Evolutionary conservation across 2,797 vertebrate species (phyloP), one percentile per base, ranked within the genome.

Genomic region (Macropus fuliginosus): DNA sequence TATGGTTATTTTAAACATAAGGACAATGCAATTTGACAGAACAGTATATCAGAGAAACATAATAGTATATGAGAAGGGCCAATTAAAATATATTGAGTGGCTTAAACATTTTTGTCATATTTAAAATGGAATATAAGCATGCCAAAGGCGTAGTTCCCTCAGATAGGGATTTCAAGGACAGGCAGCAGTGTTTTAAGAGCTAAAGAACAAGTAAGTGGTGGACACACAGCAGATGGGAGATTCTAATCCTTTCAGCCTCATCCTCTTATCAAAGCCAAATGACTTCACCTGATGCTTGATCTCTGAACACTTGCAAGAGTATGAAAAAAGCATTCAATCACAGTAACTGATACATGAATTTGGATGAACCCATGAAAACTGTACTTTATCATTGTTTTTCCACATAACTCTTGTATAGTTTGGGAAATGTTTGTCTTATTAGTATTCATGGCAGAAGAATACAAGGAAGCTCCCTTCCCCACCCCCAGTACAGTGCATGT

Each of bases 11-110:
- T 18, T 24, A 95, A 97, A 95, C 34, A 91, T 9, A 81, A 74
- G 31, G 52, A 95, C 34, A 92, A 90, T 93, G 91, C 93, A 95
- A 96, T 92, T 90, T 92, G 56, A 92, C 12, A 92, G 55, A 94
- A 74, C 93, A 93, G 92, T 96, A 59, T 95, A 54, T 90, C 27
- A 46, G 52, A 95, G 91, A 95, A 89, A 93, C 55, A 74, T 92
- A 93, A 56, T 62, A 87, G 92, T 54, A 9, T 87, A 50, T 87
- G 74, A 24, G 10, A 10, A 87, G 74, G 74, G 74, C 40, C 74
- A 87, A 87, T 87, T 87, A 87, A 87, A 87, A 27, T 87, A 50
- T 46, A 87, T 50, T 81, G 40, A 21, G 74, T 81, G 40, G 74
- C 40, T 81, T 81, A 46, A 81, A 81, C 66, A 46, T 81, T 81